Percentiles rank a stretch among this genome's conserved stretches.
Evolutionary conservation across 2,888 invertebrate genomes (phyloP).

Genomic region (Lutraria lutraria): DNA sequence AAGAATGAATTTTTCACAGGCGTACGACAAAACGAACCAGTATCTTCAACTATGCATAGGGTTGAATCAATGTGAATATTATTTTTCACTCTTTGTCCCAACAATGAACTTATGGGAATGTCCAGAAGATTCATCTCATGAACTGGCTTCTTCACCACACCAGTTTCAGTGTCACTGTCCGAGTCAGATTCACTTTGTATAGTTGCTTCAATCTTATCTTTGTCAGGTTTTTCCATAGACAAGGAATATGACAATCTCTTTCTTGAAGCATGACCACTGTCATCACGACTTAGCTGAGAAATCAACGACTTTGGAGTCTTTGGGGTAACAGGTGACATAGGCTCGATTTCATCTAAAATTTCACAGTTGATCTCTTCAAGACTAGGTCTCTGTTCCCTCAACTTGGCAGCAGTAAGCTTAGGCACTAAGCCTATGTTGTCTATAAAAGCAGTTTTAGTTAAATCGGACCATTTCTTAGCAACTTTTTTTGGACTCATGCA

Average conservation of each 20-base stretch:
- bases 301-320: constrained; percentile 83
- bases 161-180: constrained; percentile 60
- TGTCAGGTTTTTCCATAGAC: constrained; percentile 62
- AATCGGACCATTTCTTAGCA: constrained; percentile 25
- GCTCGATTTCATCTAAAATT: constrained; percentile 71
- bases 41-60: constrained; percentile 73
- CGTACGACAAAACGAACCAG: constrained; percentile 79
- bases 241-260: constrained; percentile 71
- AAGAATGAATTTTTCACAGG: constrained; percentile 79
- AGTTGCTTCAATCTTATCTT: constrained; percentile 60
- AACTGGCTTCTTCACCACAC: constrained; percentile 42
- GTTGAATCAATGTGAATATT: constrained; percentile 78
- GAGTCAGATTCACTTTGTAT: constrained; percentile 69
- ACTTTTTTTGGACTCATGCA: constrained; percentile 57
- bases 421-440: constrained; percentile 75
- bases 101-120: constrained; percentile 80
- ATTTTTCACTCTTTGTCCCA: constrained; percentile 81
- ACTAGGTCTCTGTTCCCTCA: constrained; percentile 73
- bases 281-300: constrained; percentile 82
- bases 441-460: constrained; percentile 62
- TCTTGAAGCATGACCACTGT: constrained; percentile 59
- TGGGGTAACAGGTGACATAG: constrained; percentile 79
- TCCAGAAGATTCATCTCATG: constrained; percentile 75
- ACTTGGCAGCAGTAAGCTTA: constrained; percentile 74
- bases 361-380: constrained; percentile 80